Conservation (phyloP, 23 tunicate genomes). For the Ascidia mentula region DNA sequence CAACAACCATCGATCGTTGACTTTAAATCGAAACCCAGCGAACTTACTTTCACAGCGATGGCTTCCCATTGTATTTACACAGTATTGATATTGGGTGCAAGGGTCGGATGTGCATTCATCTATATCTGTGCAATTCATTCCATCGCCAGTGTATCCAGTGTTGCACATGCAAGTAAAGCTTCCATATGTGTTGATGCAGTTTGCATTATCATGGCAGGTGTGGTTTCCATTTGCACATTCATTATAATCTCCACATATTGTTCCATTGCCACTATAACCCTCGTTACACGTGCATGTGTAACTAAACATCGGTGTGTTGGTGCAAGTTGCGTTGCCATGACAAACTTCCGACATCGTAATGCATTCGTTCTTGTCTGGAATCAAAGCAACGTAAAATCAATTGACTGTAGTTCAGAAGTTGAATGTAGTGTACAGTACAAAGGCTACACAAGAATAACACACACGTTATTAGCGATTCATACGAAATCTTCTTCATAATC, state of each 20-base stretch:
- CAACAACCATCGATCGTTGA: neutral
- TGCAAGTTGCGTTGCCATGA: slow-evolving; percentile 16
- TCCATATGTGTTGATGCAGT: slow-evolving; percentile 12
- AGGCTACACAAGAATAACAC: too few species aligned
- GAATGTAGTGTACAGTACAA: too few species aligned
- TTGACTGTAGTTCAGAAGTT: too few species aligned
- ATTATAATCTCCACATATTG: slow-evolving; percentile 14
- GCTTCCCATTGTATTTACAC: neutral
- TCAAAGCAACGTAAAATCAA: too few species aligned
- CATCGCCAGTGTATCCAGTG: slow-evolving; percentile 16
- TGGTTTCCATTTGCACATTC: slow-evolving; percentile 22
- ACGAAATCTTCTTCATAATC: too few species aligned
- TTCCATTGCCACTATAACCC: slow-evolving; percentile 17
- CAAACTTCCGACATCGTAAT: neutral
- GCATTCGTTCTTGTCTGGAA: slow-evolving; percentile 26
- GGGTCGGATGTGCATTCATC: slow-evolving; percentile 2
- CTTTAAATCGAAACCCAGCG: neutral
- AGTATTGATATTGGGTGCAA: neutral
- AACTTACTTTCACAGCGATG: neutral
- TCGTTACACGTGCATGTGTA: slow-evolving; percentile 6
- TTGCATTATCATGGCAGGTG: slow-evolving; percentile 16
- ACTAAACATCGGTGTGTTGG: slow-evolving; percentile 8
- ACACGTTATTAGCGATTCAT: too few species aligned
- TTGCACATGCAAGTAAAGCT: slow-evolving; percentile 6
- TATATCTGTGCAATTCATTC: slow-evolving; percentile 19